Evolutionary conservation across 2,888 invertebrate genomes (phyloP).

Genomic region (Oscheius sp.): DNA sequence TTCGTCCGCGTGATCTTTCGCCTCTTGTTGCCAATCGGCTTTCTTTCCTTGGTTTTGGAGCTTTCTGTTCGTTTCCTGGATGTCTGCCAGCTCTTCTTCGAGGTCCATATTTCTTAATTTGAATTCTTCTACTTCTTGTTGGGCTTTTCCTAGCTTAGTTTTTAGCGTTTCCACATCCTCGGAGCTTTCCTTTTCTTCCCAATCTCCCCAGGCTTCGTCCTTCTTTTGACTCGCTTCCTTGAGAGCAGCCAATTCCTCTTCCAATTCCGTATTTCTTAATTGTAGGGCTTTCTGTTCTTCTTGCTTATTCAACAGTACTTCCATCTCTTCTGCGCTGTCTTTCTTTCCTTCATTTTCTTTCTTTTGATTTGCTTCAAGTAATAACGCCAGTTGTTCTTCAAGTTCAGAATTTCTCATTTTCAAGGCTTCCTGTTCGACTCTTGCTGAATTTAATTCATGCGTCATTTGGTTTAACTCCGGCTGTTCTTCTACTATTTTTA

Average conservation of each 20-base stretch:
- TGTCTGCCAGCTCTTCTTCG: neutral
- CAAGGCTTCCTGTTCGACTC: neutral
- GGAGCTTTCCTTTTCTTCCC: neutral
- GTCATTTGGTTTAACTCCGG: neutral
- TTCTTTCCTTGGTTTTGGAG: neutral
- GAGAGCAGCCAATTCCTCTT: neutral
- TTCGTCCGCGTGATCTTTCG: slow-evolving; percentile 9
- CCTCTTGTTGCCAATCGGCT: neutral
- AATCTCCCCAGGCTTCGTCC: slow-evolving; percentile 11
- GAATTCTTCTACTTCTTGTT: slow-evolving; percentile 13
- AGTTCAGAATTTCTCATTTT: neutral
- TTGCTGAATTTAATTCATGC: neutral
- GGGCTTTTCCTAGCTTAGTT: neutral
- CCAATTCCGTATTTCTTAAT: too few species aligned
- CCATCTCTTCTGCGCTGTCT: neutral
- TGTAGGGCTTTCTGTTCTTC: neutral
- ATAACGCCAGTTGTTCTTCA: neutral
- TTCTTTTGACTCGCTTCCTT: neutral
- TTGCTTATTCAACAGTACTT: too few species aligned
- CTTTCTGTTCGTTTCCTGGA: too few species aligned
- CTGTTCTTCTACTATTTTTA: neutral
- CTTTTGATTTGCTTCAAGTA: neutral
- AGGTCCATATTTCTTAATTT: slow-evolving; percentile 8
- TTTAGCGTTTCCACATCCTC: neutral
- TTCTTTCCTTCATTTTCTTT: neutral